These are phyloP conservation scores for Calameuta pallipes DNA, from an alignment of 2,888 invertebrate genomes.

Conservation along the genomic window DNA sequence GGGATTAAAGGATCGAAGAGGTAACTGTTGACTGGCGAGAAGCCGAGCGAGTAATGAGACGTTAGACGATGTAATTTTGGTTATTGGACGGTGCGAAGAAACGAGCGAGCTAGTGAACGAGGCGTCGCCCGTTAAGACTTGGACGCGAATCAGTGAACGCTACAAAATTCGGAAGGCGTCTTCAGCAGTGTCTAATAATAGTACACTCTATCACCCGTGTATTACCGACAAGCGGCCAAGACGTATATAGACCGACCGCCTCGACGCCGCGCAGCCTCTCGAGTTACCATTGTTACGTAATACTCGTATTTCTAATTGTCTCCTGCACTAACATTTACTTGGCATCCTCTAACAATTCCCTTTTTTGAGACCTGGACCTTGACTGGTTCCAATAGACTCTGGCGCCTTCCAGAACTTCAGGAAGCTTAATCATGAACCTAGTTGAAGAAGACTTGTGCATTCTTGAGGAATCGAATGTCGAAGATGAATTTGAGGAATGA, in stretches of 20 bases:
- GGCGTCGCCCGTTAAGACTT: conserved; percentile 7
- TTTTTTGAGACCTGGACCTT: neutral
- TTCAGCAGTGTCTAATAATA: conserved; percentile 49
- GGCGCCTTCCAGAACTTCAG: neutral
- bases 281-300: conserved; percentile 55
- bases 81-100: conserved; percentile 5
- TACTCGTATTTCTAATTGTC: conserved; percentile 19
- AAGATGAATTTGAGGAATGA: neutral
- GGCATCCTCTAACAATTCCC: neutral
- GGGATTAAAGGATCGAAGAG: neutral
- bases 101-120: conserved; percentile 3
- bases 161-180: conserved; percentile 53
- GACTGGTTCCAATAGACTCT: neutral
- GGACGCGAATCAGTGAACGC: conserved; percentile 16
- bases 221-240: conserved; percentile 42
- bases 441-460: neutral
- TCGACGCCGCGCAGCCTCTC: conserved; percentile 47
- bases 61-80: conserved; percentile 1
- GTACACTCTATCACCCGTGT: conserved; percentile 34
- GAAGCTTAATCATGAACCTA: neutral
- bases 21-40: conserved; percentile 5
- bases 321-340: conserved; percentile 7
- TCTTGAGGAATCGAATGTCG: neutral
- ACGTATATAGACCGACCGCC: conserved; percentile 52
- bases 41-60: conserved; percentile 13